Conservation (phyloP, 2,797 vertebrate species). For the Fratercula arctica region DNA sequence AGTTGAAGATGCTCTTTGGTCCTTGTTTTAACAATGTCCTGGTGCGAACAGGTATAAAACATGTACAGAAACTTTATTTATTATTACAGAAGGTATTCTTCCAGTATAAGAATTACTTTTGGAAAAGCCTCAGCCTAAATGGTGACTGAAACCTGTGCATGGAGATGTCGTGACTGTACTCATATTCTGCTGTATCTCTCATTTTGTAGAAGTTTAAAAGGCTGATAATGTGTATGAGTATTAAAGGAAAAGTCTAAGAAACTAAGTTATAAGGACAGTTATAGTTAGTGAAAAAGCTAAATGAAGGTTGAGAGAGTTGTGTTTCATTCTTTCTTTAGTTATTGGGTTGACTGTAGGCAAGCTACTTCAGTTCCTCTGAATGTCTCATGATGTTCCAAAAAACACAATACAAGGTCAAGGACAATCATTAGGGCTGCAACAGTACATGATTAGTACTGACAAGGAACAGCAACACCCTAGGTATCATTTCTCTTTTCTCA, state of each 20-base stretch:
- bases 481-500: neutral
- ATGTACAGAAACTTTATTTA: neutral
- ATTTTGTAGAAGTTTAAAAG: neutral
- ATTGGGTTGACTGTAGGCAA: neutral
- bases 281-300: neutral
- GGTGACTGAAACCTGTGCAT: neutral
- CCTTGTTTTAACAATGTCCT: neutral
- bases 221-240: neutral
- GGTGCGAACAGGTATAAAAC: neutral
- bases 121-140: neutral
- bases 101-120: neutral
- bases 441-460: neutral
- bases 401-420: neutral
- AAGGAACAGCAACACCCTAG: neutral
- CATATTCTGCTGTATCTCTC: neutral
- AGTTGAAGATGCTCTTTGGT: neutral
- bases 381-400: neutral
- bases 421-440: neutral
- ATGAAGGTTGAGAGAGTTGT: neutral
- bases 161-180: neutral
- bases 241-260: neutral
- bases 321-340: neutral
- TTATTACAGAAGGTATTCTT: neutral
- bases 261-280: neutral
- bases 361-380: neutral